phyloP scores from a whole-genome alignment of 2,113 vertebrate genomes.

The Eleginops maclovinus region DNA sequence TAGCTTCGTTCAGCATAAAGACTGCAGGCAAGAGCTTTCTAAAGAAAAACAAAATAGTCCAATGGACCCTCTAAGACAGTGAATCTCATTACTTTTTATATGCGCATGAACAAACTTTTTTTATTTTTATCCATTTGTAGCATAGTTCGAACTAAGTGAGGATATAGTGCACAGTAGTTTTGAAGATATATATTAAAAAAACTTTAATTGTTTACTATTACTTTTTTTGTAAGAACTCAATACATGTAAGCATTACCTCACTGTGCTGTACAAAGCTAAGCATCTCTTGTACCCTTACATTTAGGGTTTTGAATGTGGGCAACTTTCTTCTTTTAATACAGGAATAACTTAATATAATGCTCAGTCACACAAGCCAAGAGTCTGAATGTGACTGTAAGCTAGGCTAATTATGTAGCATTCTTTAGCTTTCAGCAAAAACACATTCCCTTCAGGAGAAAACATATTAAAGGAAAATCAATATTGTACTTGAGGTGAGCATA shows the following conservation, averaged over 20 bases:
- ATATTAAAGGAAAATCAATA: neutral
- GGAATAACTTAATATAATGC: neutral
- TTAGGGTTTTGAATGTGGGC: neutral
- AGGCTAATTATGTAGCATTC: neutral
- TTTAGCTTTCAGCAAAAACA: neutral
- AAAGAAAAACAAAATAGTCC: neutral
- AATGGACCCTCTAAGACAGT: slow-evolving; percentile 2
- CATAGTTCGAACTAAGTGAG: no score
- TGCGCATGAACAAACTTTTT: no score
- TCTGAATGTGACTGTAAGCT: neutral
- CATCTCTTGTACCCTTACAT: neutral
- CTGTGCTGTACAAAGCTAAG: neutral
- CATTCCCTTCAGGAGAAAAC: neutral
- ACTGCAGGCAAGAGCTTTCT: neutral
- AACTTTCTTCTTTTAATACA: neutral
- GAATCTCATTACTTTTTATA: neutral
- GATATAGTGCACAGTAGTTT: neutral
- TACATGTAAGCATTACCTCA: neutral
- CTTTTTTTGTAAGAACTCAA: neutral
- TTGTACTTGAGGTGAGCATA: neutral
- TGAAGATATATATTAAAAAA: neutral
- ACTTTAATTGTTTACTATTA: no score
- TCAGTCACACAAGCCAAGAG: neutral
- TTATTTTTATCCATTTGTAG: no score
- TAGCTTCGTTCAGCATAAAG: slow-evolving; percentile 10